Base-by-base conservation (phyloP, 2,888 invertebrate genomes). In the Dryomyza anilis region DNA sequence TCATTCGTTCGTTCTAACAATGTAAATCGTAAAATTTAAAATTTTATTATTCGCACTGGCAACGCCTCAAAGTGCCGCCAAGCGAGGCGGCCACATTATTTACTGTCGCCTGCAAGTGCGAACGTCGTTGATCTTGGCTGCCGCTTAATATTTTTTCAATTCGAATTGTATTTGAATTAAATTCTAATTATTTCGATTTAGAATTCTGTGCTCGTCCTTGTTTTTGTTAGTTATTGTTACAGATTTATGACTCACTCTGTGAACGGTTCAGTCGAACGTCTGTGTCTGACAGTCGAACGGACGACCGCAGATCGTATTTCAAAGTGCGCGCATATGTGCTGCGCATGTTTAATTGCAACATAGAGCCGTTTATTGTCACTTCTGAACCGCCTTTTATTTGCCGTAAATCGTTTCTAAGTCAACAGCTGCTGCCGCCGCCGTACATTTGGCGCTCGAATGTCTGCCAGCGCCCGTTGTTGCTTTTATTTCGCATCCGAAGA, bases 401-500 rank as follows among this genome's bases (percentile, higher is more conserved):
- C n/a, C n/a, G n/a, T n/a, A n/a, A n/a, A n/a, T n/a, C n/a, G 10
- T 33, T 14, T 3, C 19, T 14, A 2, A 5, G 27, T 8, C 23
- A 29, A 52, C 25, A 52, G 27, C 27, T 23, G n/a, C n/a, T 27
- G 52, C 3, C n/a, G 27, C n/a, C n/a, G 39, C 14, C n/a, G 8
- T 43, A 2, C 27, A 27, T 43, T 57, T 43, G 59, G 59, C 48
- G 59, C 59, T 46, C 30, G n/a, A 19, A 48, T 48, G 59, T 59
- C 59, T 59, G 19, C 23, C 27, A 57, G 25, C 43, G 27, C n/a
- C 55, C 12, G 45, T 46, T 19, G 8, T 46, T 21, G 19, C 21
- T 45, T n/a, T 3, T 3, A 29, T 29, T 43, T 57, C n/a, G 14
- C 45, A 14, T 48, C 48, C 33, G 30, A 59, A 59, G 48, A 59